Base-by-base conservation (phyloP, 2,797 vertebrate genomes). In the Naso thynnoides region DNA sequence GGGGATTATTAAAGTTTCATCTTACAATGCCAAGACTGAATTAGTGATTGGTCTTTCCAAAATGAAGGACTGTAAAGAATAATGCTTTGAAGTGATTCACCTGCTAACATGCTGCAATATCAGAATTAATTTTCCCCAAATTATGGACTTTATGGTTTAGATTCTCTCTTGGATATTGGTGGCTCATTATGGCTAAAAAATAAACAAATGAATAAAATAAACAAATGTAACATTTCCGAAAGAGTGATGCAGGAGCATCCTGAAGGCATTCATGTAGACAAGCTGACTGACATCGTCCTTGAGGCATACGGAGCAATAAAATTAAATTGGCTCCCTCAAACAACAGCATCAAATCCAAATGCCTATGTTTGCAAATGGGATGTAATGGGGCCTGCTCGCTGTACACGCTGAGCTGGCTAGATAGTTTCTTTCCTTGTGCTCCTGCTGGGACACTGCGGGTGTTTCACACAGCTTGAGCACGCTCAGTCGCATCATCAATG, bases 361-460 rank as follows among this genome's bases (percentile, higher is more conserved):
- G 42, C 64, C 79, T 65, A 45, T 86, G 79, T 85, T 85, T 86
- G 75, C 66, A 89, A 90, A 89, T 82, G 59, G 73, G 76, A 67
- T 70, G 47, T 88, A 85, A 90, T 83, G 59, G 41, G 71, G 76
- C 48, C 72, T 79, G 49, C 81, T 83, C 73, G 63, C 62, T 82
- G 48, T 63, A 79, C 68, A 81, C 16, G 31, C 86, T 80, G 74
- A 89, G 83, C 59, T 57, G 72, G 78, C 72, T 77, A 72, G 88
- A 85, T 72, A 67, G 82, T 69, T 74, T 81, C 63, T 73, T 53
- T 71, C 73, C 18, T 14, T 49, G 67, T 68, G 60, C 70, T 81
- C 50, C 85, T 18, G 70, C 87, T 84, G 86, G 74, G 79, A 84
- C 71, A 83, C 81, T 41, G 50, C 2, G 3, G 86, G 79, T 78